Percentiles rank a stretch among this genome's conserved stretches.
Evolutionary conservation across 1,140 invertebrate genomes (phyloP).

Genomic region (Holotrichia oblita): DNA sequence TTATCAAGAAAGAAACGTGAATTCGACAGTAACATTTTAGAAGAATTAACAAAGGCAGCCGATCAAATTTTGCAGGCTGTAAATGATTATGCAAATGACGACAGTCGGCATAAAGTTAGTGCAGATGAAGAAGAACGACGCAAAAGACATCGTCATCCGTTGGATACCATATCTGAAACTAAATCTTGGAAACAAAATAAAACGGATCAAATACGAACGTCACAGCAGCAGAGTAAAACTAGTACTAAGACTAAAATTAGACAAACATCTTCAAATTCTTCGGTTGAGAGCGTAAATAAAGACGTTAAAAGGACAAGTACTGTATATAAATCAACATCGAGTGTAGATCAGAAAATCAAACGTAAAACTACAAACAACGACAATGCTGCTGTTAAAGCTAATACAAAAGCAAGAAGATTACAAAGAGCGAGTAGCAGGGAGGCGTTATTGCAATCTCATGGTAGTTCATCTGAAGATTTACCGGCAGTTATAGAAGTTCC

Average conservation of each 20-base stretch:
- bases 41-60: conserved; percentile 65
- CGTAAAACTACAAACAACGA: conserved; percentile 24
- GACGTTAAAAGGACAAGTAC: conserved; percentile 49
- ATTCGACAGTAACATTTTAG: conserved; percentile 61
- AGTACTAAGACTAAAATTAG: conserved; percentile 46
- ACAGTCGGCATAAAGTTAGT: conserved; percentile 55
- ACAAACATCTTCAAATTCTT: conserved; percentile 61
- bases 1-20: conserved; percentile 44
- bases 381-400: conserved; percentile 49
- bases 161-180: conserved; percentile 63
- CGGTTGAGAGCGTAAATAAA: conserved; percentile 59
- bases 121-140: conserved; percentile 54
- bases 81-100: conserved; percentile 65
- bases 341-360: conserved; percentile 45
- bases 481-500: conserved; percentile 56
- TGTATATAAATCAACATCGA: conserved; percentile 20
- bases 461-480: conserved; percentile 65
- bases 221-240: conserved; percentile 41
- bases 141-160: conserved; percentile 43
- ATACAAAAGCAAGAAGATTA: conserved; percentile 61
- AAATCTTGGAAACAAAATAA: conserved; percentile 58
- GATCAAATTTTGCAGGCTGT: conserved; percentile 65
- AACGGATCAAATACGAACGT: conserved; percentile 47
- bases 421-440: conserved; percentile 64
- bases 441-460: conserved; percentile 60